These are phyloP conservation scores for Stigmatopora nigra DNA, from an alignment of 2,113 vertebrate species.

Conservation along the genomic window DNA sequence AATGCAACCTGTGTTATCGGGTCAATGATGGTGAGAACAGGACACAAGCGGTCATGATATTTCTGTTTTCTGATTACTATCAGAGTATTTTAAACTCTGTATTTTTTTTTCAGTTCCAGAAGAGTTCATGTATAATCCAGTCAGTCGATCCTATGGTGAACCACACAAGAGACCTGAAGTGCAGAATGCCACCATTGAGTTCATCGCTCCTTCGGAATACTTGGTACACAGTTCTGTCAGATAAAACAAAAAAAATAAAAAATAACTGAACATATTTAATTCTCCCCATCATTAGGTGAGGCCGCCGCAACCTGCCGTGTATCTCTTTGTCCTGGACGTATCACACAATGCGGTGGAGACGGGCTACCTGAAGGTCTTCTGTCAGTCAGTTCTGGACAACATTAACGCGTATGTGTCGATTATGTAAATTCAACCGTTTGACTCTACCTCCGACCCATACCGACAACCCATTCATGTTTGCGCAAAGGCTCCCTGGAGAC, in stretches of 20 bases:
- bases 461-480: not conserved
- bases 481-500: conserved; percentile 88
- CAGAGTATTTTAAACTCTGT: not conserved
- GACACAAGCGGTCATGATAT: too few species aligned
- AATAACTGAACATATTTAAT: not conserved
- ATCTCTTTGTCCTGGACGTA: conserved; percentile 92
- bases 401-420: conserved; percentile 80
- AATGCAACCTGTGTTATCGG: conserved; percentile 92
- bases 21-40: conserved; percentile 84
- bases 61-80: too few species aligned
- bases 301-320: conserved; percentile 92
- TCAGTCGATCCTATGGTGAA: conserved; percentile 91
- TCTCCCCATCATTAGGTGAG: conserved; percentile 70
- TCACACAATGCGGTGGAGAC: conserved; percentile 94
- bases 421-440: not conserved
- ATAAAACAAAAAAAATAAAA: not conserved
- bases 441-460: not conserved
- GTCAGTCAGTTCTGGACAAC: conserved; percentile 88
- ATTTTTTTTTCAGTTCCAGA: conserved; percentile 79
- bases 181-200: conserved; percentile 93
- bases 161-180: conserved; percentile 94
- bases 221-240: conserved; percentile 71
- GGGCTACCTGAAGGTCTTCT: conserved; percentile 88
- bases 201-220: conserved; percentile 97
- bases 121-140: conserved; percentile 96